Percentiles rank a stretch among this genome's conserved stretches.
Conservation (phyloP, 2,113 vertebrate genomes). For the Tragulus kanchil region DNA sequence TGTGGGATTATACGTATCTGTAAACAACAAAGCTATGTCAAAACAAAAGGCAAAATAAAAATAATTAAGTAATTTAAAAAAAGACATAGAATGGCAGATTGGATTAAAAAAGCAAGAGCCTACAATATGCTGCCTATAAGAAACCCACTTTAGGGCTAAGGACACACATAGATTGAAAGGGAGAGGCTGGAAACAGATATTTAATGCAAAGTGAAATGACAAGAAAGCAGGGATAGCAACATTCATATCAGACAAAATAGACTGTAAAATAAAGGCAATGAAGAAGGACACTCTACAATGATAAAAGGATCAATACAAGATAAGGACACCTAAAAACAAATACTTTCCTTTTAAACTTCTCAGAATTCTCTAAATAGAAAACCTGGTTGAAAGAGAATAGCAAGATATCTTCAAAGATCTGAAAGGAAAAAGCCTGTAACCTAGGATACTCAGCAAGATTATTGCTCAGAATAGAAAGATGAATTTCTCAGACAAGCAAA, state of each 20-base stretch:
- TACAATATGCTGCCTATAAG: neutral
- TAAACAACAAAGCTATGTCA: too few relatives aligned
- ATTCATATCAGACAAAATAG: neutral
- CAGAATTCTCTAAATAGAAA: neutral
- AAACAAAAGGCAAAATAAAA: too few relatives aligned
- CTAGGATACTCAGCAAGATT: neutral
- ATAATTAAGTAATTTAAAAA: too few relatives aligned
- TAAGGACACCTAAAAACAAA: too few relatives aligned
- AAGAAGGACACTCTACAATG: neutral
- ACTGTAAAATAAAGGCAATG: neutral
- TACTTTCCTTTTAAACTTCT: slow-evolving; percentile 40
- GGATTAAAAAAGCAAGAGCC: neutral
- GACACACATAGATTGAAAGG: neutral
- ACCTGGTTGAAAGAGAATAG: neutral
- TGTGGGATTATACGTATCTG: too few relatives aligned
- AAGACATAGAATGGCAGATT: neutral
- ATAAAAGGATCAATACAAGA: neutral
- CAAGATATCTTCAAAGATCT: neutral
- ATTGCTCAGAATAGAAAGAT: neutral
- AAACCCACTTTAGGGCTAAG: neutral
- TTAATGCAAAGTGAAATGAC: neutral
- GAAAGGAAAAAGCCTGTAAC: neutral
- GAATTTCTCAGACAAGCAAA: neutral
- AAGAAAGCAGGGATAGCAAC: neutral
- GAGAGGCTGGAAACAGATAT: neutral